Percentiles rank a stretch among this genome's conserved stretches.
Evolutionary conservation across 1,140 invertebrate genomes (phyloP).

Genomic region (Eriosoma lanigerum): DNA sequence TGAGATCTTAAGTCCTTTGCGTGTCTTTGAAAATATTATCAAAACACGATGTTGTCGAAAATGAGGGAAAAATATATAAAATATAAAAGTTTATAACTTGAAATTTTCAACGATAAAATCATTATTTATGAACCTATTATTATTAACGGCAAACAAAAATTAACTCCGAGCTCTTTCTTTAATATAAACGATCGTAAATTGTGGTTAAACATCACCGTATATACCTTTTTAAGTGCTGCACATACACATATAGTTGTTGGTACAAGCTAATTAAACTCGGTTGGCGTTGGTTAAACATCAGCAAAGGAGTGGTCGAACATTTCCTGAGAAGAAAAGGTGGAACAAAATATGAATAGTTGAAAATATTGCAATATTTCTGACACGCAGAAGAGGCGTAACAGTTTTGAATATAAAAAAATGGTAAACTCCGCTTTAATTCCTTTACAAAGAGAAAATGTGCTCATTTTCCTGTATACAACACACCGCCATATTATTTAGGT

Average conservation of each 20-base stretch:
- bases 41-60: neutral
- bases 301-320: neutral
- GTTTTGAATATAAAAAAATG: too few relatives aligned
- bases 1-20: neutral
- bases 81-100: neutral
- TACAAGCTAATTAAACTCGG: conserved; percentile 33
- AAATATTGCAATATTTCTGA: too few relatives aligned
- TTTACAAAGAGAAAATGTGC: too few relatives aligned
- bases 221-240: neutral
- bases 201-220: neutral
- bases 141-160: conserved; percentile 42
- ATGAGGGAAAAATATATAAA: neutral
- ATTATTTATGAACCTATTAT: conserved; percentile 38
- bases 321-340: too few relatives aligned
- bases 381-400: too few relatives aligned
- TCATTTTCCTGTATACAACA: too few relatives aligned
- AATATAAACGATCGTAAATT: conserved; percentile 42
- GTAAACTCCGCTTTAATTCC: too few relatives aligned
- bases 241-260: neutral
- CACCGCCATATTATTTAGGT: too few relatives aligned
- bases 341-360: too few relatives aligned
- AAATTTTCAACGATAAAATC: conserved; percentile 24
- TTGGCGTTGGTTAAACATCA: neutral
- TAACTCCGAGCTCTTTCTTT: conserved; percentile 40
- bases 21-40: conserved; percentile 1